Conservation (phyloP, 1,140 invertebrate species). For the Lucilia cuprina region DNA sequence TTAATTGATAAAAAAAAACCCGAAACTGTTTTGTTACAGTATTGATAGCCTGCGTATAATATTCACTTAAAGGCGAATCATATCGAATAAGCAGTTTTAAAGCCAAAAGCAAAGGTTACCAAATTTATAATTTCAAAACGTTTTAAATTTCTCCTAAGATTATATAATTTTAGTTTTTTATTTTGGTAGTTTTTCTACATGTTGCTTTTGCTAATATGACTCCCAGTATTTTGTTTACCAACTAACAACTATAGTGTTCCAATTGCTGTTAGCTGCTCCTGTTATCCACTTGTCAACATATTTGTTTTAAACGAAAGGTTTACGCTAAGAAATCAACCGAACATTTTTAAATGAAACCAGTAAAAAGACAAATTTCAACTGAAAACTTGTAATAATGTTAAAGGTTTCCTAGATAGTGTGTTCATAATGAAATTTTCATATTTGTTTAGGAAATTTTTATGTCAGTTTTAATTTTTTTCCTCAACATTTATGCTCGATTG, state of each 20-base stretch:
- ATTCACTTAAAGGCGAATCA: constrained; percentile 5
- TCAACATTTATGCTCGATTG: constrained; percentile 21
- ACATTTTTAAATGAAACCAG: background rate
- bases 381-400: background rate
- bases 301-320: constrained; percentile 7
- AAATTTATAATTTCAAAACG: constrained; percentile 35
- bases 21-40: background rate
- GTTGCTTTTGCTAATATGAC: background rate
- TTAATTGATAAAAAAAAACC: constrained; percentile 4
- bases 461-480: background rate
- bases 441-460: background rate
- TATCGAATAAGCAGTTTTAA: constrained; percentile 16
- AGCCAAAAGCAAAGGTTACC: constrained; percentile 29
- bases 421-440: background rate
- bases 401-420: constrained; percentile 15
- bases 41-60: constrained; percentile 21
- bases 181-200: background rate
- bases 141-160: constrained; percentile 33
- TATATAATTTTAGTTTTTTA: constrained; percentile 14
- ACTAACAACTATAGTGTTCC: background rate
- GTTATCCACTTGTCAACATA: constrained; percentile 33
- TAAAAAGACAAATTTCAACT: background rate
- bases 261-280: background rate
- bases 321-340: background rate
- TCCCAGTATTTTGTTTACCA: background rate